These are phyloP conservation scores for Panurus biarmicus DNA, from an alignment of 2,113 vertebrate species.

Conservation along the genomic window DNA sequence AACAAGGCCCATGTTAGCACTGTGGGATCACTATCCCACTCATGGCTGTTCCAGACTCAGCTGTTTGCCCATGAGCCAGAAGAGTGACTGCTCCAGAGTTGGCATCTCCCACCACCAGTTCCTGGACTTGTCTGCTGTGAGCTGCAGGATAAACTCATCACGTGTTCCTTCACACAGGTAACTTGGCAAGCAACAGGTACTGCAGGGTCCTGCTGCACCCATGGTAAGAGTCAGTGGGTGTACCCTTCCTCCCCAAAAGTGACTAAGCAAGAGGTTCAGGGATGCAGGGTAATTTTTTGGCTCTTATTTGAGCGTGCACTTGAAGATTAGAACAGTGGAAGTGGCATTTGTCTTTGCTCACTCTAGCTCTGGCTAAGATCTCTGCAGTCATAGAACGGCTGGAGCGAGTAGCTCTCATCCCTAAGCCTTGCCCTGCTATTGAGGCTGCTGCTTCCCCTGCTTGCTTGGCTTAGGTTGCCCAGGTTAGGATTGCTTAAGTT, in stretches of 20 bases:
- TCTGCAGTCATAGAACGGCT: neutral
- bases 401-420: neutral
- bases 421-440: neutral
- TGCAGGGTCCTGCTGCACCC: neutral
- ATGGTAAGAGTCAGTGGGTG: neutral
- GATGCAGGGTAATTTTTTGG: neutral
- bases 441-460: neutral
- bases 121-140: neutral
- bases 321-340: neutral
- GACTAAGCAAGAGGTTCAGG: neutral
- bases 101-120: fast-evolving
- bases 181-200: neutral
- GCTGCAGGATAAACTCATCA: neutral
- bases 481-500: neutral
- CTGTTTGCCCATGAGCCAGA: neutral
- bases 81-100: neutral
- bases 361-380: neutral
- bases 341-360: neutral
- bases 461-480: neutral
- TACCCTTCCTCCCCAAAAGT: neutral
- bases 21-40: neutral
- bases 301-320: neutral
- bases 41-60: neutral
- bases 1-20: neutral
- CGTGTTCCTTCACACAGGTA: neutral